Base-by-base conservation (phyloP, 2,797 vertebrate species). In the Spinus pinus region DNA sequence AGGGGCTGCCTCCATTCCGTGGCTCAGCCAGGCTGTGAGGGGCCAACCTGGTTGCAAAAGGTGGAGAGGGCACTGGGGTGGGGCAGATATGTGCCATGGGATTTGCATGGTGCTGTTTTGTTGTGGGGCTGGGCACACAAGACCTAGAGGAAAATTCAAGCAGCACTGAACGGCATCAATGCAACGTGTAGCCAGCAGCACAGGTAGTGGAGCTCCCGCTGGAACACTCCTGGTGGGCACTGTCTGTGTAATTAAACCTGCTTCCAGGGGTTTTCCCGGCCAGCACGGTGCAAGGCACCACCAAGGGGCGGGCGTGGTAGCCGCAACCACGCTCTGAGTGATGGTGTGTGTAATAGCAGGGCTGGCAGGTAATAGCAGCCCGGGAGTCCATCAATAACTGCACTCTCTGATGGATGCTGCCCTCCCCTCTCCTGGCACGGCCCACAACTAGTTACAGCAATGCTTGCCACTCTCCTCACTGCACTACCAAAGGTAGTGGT, bases 401-500 rank as follows among this genome's bases (percentile, higher is more conserved):
- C 0, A 4, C 22, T 81, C 61, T 53, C 83, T 54, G 85, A 83
- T 28, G 79, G 88, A 93, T 81, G 64, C 72, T 0, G 2, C 86
- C 83, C 72, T 74, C 83, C 50, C 35, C 39, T 62, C 80, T 79
- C 69, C 65, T 81, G 78, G 86, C 77, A 86, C 65, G 35, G 80
- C 25, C 0, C 0, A 57, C 23, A 16, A 49, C 71, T 47, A 66
- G 41, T 92, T 62, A 74, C 65, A 88, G 60, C 64, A 71, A 4
- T 0, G 2, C 73, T 35, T 23, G 44, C 64, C 25, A 6, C 49
- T 50, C 51, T 86, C 53, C 61, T 41, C 56, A 17, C 51, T 0
- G 2, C 0, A 0, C 39, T 1, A 5, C n/a, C 31, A 35, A 0
- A 0, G 2, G 42, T 5, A 14, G 14, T 4, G 7, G 14, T 3